phyloP scores from a whole-genome alignment of 1,140 invertebrate genomes.

The Antheraea mylitta region DNA sequence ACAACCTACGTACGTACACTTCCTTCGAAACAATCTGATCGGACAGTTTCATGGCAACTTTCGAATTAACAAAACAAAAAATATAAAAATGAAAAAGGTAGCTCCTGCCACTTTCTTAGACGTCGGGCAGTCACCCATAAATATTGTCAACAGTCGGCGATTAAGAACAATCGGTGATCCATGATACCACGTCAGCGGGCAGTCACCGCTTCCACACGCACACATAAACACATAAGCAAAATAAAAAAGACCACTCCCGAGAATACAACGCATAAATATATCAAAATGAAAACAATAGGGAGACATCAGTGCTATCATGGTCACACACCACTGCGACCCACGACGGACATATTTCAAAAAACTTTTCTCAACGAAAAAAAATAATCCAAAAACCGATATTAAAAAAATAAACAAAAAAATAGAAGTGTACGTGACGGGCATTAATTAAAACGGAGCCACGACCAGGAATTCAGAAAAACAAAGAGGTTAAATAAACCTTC shows the following conservation, averaged over 20 bases:
- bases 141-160: conserved; percentile 56
- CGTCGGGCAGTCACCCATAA: conserved; percentile 40
- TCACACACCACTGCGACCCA: conserved; percentile 59
- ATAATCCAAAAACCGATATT: conserved; percentile 33
- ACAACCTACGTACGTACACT: background rate
- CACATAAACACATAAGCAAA: conserved; percentile 28
- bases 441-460: conserved; percentile 77
- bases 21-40: background rate
- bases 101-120: conserved; percentile 28
- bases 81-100: conserved; percentile 27
- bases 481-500: conserved; percentile 75
- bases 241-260: conserved; percentile 57
- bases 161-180: conserved; percentile 50
- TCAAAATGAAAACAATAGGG: conserved; percentile 77
- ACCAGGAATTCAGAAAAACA: conserved; percentile 73
- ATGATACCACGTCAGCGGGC: conserved; percentile 44
- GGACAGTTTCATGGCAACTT: conserved; percentile 9
- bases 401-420: conserved; percentile 54
- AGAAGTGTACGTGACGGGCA: conserved; percentile 78
- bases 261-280: conserved; percentile 72
- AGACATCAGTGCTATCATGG: conserved; percentile 67
- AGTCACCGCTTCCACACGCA: conserved; percentile 42
- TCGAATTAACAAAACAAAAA: conserved; percentile 18
- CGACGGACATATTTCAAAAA: conserved; percentile 73
- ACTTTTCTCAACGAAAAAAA: conserved; percentile 39